phyloP scores from a whole-genome alignment of 1,140 invertebrate species.

The Papilio aristodemus region DNA sequence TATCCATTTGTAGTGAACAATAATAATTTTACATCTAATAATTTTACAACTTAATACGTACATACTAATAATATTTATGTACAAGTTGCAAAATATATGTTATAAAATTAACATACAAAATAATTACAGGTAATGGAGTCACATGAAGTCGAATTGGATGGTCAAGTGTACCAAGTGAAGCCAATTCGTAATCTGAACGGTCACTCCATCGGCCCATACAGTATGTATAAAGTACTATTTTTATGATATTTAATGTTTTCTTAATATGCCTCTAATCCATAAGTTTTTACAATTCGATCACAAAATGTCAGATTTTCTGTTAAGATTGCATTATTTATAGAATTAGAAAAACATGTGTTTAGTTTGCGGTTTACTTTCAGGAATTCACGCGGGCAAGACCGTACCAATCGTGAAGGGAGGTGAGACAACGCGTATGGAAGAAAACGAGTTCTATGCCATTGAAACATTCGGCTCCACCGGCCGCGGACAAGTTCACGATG shows the following conservation, averaged over 20 bases:
- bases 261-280: neutral
- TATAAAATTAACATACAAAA: slow-evolving; percentile 29
- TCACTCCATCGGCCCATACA: slow-evolving; percentile 98
- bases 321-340: too few species aligned
- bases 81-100: too few species aligned
- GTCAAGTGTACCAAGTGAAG: slow-evolving; percentile 98
- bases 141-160: slow-evolving; percentile 98
- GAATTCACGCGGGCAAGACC: slow-evolving; percentile 99
- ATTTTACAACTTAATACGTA: too few species aligned
- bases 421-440: slow-evolving; percentile 98
- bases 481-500: slow-evolving; percentile 97
- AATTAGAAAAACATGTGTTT: too few species aligned
- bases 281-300: too few species aligned
- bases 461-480: slow-evolving; percentile 99
- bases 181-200: slow-evolving; percentile 99
- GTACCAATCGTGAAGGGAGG: slow-evolving; percentile 99
- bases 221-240: slow-evolving; percentile 78
- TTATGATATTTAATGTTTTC: slow-evolving; percentile 28
- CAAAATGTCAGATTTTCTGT: too few species aligned
- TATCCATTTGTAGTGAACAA: too few species aligned
- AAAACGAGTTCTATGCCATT: slow-evolving; percentile 99
- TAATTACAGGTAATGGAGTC: slow-evolving; percentile 92
- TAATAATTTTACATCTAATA: too few species aligned
- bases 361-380: slow-evolving; percentile 72
- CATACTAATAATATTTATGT: too few species aligned